phyloP scores from a whole-genome alignment of 2,797 vertebrate species.

The Centroberyx gerrardi region DNA sequence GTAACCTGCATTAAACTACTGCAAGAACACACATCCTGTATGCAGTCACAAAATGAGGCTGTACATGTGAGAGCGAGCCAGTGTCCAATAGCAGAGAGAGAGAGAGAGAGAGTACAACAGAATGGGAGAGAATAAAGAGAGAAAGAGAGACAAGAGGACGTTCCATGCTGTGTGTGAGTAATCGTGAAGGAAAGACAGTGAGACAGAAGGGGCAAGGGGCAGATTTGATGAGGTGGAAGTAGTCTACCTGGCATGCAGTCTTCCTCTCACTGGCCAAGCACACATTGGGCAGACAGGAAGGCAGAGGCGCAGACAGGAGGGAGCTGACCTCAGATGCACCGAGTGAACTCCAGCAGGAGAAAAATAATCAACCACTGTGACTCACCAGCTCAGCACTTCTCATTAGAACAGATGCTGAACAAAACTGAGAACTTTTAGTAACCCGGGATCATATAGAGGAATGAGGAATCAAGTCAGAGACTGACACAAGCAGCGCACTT shows the following conservation, averaged over 20 bases:
- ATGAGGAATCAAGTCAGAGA: slow-evolving; percentile 31
- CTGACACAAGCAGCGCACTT: background rate
- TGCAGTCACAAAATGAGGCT: slow-evolving; percentile 16
- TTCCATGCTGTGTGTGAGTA: slow-evolving; percentile 62
- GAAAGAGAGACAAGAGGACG: slow-evolving; percentile 39
- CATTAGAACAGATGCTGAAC: slow-evolving; percentile 48
- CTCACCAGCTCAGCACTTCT: slow-evolving; percentile 61
- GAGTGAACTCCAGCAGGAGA: slow-evolving; percentile 60
- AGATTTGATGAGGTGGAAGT: slow-evolving; percentile 78
- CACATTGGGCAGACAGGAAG: slow-evolving; percentile 64
- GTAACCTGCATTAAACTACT: slow-evolving; percentile 36
- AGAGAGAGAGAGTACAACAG: background rate
- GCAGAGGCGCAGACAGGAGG: slow-evolving; percentile 50
- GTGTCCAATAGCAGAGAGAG: background rate
- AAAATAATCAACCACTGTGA: slow-evolving; percentile 71
- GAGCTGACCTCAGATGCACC: slow-evolving; percentile 60
- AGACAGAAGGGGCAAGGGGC: slow-evolving; percentile 65
- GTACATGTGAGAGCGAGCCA: background rate
- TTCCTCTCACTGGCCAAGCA: slow-evolving; percentile 53
- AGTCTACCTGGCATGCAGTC: slow-evolving; percentile 71
- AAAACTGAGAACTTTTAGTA: slow-evolving; percentile 13
- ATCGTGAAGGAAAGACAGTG: slow-evolving; percentile 59
- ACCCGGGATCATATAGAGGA: slow-evolving; percentile 35
- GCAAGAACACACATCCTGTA: slow-evolving; percentile 4
- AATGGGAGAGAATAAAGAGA: slow-evolving; percentile 12